Evolutionary conservation across 2,113 vertebrate genomes (phyloP).

Genomic region (Rhinoderma darwinii): DNA sequence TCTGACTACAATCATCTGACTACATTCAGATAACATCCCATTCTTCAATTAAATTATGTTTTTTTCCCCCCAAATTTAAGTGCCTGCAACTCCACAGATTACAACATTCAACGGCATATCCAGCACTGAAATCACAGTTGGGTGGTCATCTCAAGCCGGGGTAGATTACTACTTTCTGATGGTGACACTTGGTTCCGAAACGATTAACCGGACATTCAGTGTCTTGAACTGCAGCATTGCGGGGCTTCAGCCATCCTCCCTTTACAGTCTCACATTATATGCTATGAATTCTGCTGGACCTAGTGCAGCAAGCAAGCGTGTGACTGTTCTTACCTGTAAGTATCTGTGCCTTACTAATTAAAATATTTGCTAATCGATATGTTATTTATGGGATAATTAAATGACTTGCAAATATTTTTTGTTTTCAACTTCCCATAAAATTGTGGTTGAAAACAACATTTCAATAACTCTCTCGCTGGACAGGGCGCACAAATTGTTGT

Average conservation of each 20-base stretch:
- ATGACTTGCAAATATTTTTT: too few species aligned
- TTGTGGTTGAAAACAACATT: too few species aligned
- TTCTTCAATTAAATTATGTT: not conserved
- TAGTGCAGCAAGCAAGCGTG: constrained; percentile 69
- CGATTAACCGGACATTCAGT: constrained; percentile 60
- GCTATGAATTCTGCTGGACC: constrained; percentile 70
- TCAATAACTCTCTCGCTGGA: too few species aligned
- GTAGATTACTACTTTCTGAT: constrained; percentile 66
- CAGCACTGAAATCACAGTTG: constrained; percentile 67
- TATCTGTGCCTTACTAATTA: constrained; percentile 23
- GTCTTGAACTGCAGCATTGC: constrained; percentile 51
- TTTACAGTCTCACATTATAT: constrained; percentile 70
- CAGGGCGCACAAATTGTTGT: too few species aligned
- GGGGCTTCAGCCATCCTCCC: constrained; percentile 66
- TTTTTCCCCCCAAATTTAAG: not conserved
- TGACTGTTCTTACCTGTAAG: constrained; percentile 74
- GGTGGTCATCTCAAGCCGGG: constrained; percentile 68
- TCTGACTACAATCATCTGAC: too few species aligned
- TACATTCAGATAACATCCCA: too few species aligned
- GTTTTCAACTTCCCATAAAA: too few species aligned
- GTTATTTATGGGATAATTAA: not conserved
- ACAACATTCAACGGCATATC: constrained; percentile 49
- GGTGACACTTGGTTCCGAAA: constrained; percentile 43
- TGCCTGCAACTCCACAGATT: constrained; percentile 41
- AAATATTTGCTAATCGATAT: not conserved